Percentiles rank a stretch among this genome's conserved stretches.
Conservation (phyloP, 1,140 invertebrate genomes). For the Drosophila eugracilis region DNA sequence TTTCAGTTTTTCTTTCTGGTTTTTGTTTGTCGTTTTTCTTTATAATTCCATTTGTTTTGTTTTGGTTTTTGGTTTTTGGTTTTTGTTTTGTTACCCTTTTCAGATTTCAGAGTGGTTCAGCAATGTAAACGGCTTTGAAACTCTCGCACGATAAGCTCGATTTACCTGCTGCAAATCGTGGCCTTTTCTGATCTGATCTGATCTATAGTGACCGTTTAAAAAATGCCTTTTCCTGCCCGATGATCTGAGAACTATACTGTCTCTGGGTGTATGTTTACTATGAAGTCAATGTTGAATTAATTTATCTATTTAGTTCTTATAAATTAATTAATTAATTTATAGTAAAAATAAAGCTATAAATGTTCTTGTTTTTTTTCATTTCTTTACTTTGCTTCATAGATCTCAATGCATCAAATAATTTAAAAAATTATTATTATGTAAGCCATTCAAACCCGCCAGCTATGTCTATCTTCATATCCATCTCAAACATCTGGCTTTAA, state of each 20-base stretch:
- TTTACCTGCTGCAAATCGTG: conserved; percentile 74
- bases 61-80: conserved; percentile 24
- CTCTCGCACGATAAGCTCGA: conserved; percentile 67
- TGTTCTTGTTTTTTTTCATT: conserved; percentile 66
- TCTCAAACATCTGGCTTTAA: conserved; percentile 56
- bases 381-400: conserved; percentile 46
- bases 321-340: conserved; percentile 79
- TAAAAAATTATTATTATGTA: conserved; percentile 60
- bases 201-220: conserved; percentile 54
- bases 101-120: conserved; percentile 63
- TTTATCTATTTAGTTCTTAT: conserved; percentile 67
- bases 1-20: conserved; percentile 59
- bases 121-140: conserved; percentile 71
- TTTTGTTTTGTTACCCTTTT: conserved; percentile 54
- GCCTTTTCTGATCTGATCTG: conserved; percentile 57
- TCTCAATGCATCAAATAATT: conserved; percentile 67
- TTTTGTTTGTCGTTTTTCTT: conserved; percentile 52
- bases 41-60: conserved; percentile 48
- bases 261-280: conserved; percentile 27
- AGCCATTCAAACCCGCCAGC: conserved; percentile 23
- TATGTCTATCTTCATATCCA: conserved; percentile 1
- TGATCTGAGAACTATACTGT: conserved; percentile 29
- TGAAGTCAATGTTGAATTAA: conserved; percentile 72
- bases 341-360: conserved; percentile 82
- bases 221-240: conserved; percentile 65